phyloP scores from a whole-genome alignment of 2,888 invertebrate species.

The Acrobasis suavella region DNA sequence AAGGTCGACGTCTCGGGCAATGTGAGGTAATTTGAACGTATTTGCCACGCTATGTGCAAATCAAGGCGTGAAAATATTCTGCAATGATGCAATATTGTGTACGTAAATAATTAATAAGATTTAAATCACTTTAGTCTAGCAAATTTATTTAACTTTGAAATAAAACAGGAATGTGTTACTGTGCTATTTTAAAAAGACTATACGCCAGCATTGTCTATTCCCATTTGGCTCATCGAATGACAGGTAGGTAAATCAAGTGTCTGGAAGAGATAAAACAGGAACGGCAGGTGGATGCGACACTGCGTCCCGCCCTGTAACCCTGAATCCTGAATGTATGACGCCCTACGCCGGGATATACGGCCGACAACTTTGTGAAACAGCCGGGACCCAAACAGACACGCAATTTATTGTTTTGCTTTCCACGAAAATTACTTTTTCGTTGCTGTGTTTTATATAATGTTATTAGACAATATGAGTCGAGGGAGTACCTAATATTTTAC shows the following conservation, averaged over 20 bases:
- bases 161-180: not conserved
- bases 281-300: slow-evolving; percentile 48
- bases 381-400: slow-evolving; percentile 44
- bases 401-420: slow-evolving; percentile 56
- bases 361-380: slow-evolving; percentile 50
- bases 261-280: slow-evolving; percentile 42
- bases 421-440: slow-evolving; percentile 39
- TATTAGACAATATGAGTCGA: not conserved
- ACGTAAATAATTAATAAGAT: not conserved
- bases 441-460: slow-evolving; percentile 17
- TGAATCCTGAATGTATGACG: slow-evolving; percentile 47
- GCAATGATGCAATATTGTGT: not conserved
- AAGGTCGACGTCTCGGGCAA: slow-evolving; percentile 4
- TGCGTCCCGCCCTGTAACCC: slow-evolving; percentile 35
- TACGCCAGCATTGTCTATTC: not conserved
- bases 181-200: not conserved
- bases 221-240: slow-evolving; percentile 21
- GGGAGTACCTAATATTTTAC: not conserved
- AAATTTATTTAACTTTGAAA: no score
- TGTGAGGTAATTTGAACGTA: slow-evolving; percentile 13
- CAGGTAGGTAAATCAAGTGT: slow-evolving; percentile 33
- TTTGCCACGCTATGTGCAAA: slow-evolving; percentile 7
- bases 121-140: no score
- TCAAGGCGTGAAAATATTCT: slow-evolving; percentile 5
- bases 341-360: slow-evolving; percentile 48